Conservation (phyloP, 2,113 vertebrate species). For the Pelecanus crispus region DNA sequence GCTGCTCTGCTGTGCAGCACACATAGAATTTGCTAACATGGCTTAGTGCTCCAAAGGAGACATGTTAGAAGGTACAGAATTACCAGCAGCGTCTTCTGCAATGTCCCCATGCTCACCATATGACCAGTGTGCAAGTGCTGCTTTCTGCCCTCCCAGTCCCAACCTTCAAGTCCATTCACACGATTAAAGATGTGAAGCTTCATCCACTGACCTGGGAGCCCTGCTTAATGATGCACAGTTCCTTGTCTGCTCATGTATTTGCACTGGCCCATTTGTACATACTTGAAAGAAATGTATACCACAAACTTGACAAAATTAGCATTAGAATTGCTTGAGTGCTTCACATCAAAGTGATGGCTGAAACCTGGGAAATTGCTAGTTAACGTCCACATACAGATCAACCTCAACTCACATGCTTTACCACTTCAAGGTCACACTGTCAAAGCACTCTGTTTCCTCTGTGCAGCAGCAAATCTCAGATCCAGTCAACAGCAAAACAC, state of each 20-base stretch:
- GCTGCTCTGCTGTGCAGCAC: background rate
- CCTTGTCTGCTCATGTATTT: slow-evolving; percentile 13
- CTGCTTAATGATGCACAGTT: slow-evolving; percentile 47
- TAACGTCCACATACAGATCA: background rate
- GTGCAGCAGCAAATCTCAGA: background rate
- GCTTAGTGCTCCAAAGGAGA: background rate
- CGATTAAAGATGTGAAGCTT: slow-evolving; percentile 15
- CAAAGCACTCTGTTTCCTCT: background rate
- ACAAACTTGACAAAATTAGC: slow-evolving; percentile 27
- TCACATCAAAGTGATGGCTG: slow-evolving; percentile 20
- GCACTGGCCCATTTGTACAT: background rate
- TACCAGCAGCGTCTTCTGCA: background rate
- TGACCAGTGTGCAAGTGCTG: background rate
- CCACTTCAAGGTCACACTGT: slow-evolving; percentile 21
- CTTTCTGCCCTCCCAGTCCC: background rate
- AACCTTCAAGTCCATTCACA: background rate
- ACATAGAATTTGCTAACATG: background rate
- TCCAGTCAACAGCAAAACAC: background rate
- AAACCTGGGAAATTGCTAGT: slow-evolving; percentile 32
- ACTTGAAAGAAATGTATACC: slow-evolving; percentile 13
- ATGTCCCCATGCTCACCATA: fast-evolving
- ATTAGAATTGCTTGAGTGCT: slow-evolving; percentile 31
- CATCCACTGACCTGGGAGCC: background rate
- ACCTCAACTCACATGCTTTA: background rate
- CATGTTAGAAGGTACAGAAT: background rate